Conservation (phyloP, 2,797 vertebrate species). For the Cirrhinus molitorella region DNA sequence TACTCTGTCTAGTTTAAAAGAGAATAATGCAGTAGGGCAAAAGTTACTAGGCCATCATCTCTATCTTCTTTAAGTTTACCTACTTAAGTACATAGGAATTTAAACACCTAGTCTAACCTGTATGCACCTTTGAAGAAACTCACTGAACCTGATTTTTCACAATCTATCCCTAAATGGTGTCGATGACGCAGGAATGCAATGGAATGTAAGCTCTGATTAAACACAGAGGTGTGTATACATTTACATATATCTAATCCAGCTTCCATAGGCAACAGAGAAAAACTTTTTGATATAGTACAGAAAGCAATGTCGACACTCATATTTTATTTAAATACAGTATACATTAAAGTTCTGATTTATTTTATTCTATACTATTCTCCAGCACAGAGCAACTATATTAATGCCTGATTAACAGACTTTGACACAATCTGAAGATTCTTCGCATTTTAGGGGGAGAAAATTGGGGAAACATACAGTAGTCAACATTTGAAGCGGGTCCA, state of each 20-base stretch:
- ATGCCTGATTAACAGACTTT: background rate
- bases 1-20: background rate
- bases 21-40: background rate
- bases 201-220: background rate
- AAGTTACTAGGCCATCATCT: background rate
- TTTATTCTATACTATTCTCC: background rate
- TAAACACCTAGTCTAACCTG: background rate
- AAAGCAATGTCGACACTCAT: background rate
- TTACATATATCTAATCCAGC: too few species aligned
- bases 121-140: background rate
- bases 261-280: background rate
- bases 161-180: background rate
- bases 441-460: background rate
- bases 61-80: background rate
- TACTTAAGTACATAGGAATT: background rate
- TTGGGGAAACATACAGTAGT: too few species aligned
- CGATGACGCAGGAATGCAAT: background rate
- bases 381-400: background rate
- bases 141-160: conserved; percentile 2
- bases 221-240: background rate
- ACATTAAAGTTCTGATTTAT: background rate
- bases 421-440: background rate
- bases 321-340: background rate
- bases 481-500: too few species aligned
- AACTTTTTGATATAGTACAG: background rate